Evolutionary conservation across 2,797 vertebrate genomes (phyloP).

Genomic region (Enteromius viviparus): DNA sequence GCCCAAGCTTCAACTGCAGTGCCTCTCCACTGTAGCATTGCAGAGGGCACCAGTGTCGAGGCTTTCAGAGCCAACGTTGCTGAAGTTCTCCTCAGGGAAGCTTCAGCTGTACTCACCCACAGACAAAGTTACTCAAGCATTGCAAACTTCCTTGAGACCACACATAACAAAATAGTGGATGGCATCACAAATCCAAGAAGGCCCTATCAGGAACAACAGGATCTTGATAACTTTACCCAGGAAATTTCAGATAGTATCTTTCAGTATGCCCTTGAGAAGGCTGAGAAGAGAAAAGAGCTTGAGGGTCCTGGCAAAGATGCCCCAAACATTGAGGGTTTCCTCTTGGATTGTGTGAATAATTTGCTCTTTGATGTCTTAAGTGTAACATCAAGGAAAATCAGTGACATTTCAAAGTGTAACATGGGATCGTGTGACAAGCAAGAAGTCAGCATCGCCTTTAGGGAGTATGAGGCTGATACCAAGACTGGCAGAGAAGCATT

Average conservation of each 20-base stretch:
- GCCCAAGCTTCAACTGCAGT: constrained; percentile 82
- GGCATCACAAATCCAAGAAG: constrained; percentile 81
- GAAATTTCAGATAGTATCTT: constrained; percentile 88
- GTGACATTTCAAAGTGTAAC: constrained; percentile 75
- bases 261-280: constrained; percentile 87
- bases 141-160: constrained; percentile 85
- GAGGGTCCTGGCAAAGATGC: constrained; percentile 70
- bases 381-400: constrained; percentile 89
- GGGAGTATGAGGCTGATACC: constrained; percentile 59
- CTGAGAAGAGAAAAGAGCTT: constrained; percentile 79
- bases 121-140: constrained; percentile 81
- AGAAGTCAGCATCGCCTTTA: constrained; percentile 64
- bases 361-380: constrained; percentile 88
- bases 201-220: constrained; percentile 74
- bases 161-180: constrained; percentile 85
- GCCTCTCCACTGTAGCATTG: constrained; percentile 80
- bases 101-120: constrained; percentile 81
- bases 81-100: constrained; percentile 86
- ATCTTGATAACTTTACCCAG: constrained; percentile 84
- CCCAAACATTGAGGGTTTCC: constrained; percentile 73
- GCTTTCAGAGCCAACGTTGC: constrained; percentile 85
- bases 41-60: constrained; percentile 80
- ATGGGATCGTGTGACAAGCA: constrained; percentile 70
- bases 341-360: constrained; percentile 84
- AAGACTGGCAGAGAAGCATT: constrained; percentile 68